Evolutionary conservation across 2,888 invertebrate species (phyloP), one percentile per base, ranked within the genome.

Genomic region (Melinopterus prodromus): DNA sequence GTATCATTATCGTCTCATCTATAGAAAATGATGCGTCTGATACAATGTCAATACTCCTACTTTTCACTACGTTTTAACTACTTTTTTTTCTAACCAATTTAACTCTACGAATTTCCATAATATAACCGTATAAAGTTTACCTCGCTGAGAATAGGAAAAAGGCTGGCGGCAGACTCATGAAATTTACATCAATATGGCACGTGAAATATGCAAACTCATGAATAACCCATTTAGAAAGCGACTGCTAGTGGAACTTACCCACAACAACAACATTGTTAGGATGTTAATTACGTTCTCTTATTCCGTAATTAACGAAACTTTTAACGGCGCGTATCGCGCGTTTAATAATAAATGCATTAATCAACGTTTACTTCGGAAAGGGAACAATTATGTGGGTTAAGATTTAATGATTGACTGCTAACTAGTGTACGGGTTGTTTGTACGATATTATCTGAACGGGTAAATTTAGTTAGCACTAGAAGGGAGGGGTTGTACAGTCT

Each of bases 141-240:
- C 5, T 9, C 74, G 74, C n/a, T 74, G 37, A n/a, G 74, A 74
- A 35, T 74, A 74, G 6, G 74, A 35, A 74, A 74, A 74, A 74
- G 37, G 36, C 37, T 26, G n/a, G 74, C 36, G 36, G 74, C 36
- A 9, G 35, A 37, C 74, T 74, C 74, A 74, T 74, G 74, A 74
- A 74, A 74, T 36, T 74, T 74, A 74, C 74, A 74, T 74, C 74
- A 74, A 74, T 74, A 74, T n/a, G 74, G 36, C 37, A 36, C 74
- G 74, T n/a, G 74, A 74, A 74, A 74, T 74, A 74, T 74, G 35
- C 74, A 37, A 74, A 37, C 74, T 74, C 74, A 74, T 74, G 74
- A 74, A 74, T 74, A 74, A 74, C 36, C 74, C 74, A 74, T 74
- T 74, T 35, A 37, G 37, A 74, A 74, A 37, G 36, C 15, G 74